Percentiles rank a stretch among this genome's conserved stretches.
Evolutionary conservation across 2,888 invertebrate species (phyloP).

Genomic region (Microctonus aethiopoides): DNA sequence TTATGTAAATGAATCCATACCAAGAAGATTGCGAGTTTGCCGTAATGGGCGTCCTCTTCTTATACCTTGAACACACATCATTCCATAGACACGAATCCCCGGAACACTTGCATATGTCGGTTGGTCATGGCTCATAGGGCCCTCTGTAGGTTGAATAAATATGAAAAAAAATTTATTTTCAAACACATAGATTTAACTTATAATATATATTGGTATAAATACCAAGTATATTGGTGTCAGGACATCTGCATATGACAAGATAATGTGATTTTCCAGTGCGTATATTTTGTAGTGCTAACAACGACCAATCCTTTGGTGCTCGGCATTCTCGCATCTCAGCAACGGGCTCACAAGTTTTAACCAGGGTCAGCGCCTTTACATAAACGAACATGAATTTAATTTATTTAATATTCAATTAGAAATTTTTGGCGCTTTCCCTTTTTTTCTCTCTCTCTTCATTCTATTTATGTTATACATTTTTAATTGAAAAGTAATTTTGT

Average conservation of each 20-base stretch:
- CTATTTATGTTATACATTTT: background rate
- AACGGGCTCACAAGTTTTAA: conserved; percentile 94
- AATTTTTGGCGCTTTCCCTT: background rate
- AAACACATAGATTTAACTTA: background rate
- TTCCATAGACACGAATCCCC: conserved; percentile 92
- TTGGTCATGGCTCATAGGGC: conserved; percentile 93
- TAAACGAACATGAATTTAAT: background rate
- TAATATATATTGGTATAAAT: too few species aligned
- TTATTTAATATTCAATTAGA: background rate
- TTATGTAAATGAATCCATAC: conserved; percentile 44
- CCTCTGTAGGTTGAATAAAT: conserved; percentile 72
- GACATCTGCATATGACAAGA: conserved; percentile 91
- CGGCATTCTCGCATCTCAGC: conserved; percentile 90
- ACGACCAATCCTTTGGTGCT: conserved; percentile 90
- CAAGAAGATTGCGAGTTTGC: conserved; percentile 66
- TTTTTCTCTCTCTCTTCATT: too few species aligned
- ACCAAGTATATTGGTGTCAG: conserved; percentile 87
- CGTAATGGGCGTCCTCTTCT: conserved; percentile 67
- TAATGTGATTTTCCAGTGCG: conserved; percentile 95
- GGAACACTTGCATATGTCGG: conserved; percentile 94
- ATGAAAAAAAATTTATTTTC: background rate
- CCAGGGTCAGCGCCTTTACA: conserved; percentile 81
- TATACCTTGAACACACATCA: conserved; percentile 83
- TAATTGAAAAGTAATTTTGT: background rate
- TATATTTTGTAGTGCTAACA: conserved; percentile 90